Conservation (phyloP, 2,113 vertebrate genomes). For the Rattus rattus region DNA sequence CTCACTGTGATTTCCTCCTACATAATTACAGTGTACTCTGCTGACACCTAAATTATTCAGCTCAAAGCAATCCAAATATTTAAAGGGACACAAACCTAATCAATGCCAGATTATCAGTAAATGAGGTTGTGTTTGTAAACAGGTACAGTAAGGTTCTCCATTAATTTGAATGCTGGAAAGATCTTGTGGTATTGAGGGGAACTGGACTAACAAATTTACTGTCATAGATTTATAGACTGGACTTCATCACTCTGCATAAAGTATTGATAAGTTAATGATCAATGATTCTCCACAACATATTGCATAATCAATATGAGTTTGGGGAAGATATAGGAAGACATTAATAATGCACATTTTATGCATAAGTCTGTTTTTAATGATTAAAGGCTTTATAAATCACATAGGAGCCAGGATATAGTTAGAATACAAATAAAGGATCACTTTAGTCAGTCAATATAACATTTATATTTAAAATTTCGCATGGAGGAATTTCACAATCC, state of each 20-base stretch:
- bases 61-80: conserved; percentile 63
- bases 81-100: conserved; percentile 63
- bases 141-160: background rate
- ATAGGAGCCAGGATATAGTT: background rate
- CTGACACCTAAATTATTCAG: conserved; percentile 66
- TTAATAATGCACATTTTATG: conserved; percentile 76
- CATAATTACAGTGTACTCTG: conserved; percentile 84
- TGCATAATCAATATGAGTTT: conserved; percentile 62
- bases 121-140: background rate
- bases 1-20: conserved; percentile 83
- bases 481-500: background rate
- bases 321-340: conserved; percentile 65
- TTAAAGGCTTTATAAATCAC: conserved; percentile 68
- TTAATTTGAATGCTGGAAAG: background rate
- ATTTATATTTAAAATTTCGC: conserved; percentile 18
- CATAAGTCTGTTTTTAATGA: conserved; percentile 44
- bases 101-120: background rate
- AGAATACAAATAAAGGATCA: conserved; percentile 53
- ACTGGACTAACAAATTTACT: conserved; percentile 54
- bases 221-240: conserved; percentile 71
- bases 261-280: conserved; percentile 75
- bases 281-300: conserved; percentile 52
- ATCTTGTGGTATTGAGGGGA: background rate
- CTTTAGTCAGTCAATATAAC: background rate
- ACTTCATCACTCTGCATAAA: conserved; percentile 74